These are phyloP conservation scores for Luehdorfia chinensis DNA, from an alignment of 1,140 invertebrate genomes.

Conservation along the genomic window DNA sequence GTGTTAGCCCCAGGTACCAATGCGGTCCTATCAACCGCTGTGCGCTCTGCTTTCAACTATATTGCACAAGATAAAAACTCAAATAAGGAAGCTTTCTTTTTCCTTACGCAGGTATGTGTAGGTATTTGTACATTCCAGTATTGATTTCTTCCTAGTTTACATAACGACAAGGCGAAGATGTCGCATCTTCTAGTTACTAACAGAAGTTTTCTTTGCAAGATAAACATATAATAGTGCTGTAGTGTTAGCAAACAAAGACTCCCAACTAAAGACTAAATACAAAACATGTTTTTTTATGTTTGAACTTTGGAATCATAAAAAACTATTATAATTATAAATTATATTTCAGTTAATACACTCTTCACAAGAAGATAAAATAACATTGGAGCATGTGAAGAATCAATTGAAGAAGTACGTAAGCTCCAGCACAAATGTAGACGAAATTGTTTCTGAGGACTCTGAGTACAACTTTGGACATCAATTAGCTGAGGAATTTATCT, in stretches of 20 bases:
- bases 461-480: slow-evolving; percentile 94
- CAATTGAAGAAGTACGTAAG: slow-evolving; percentile 82
- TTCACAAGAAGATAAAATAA: slow-evolving; percentile 39
- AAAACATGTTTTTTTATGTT: too few species aligned
- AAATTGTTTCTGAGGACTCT: slow-evolving; percentile 92
- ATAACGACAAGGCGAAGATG: too few species aligned
- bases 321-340: background rate
- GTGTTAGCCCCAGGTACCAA: slow-evolving; percentile 85
- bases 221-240: too few species aligned
- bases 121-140: background rate
- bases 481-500: slow-evolving; percentile 89
- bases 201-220: background rate
- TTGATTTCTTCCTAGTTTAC: too few species aligned
- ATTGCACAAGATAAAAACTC: slow-evolving; percentile 87
- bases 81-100: slow-evolving; percentile 85
- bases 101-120: slow-evolving; percentile 86
- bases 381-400: slow-evolving; percentile 80
- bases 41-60: slow-evolving; percentile 96
- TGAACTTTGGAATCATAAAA: too few species aligned
- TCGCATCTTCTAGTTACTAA: background rate
- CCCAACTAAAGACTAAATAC: too few species aligned
- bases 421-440: slow-evolving; percentile 81
- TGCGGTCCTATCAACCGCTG: slow-evolving; percentile 84
- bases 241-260: too few species aligned
- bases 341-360: slow-evolving; percentile 49